Percentiles rank a stretch among this genome's conserved stretches.
These are phyloP conservation scores for Cordylochernes scorpioides DNA, from an alignment of 2,888 invertebrate genomes.

Conservation along the genomic window DNA sequence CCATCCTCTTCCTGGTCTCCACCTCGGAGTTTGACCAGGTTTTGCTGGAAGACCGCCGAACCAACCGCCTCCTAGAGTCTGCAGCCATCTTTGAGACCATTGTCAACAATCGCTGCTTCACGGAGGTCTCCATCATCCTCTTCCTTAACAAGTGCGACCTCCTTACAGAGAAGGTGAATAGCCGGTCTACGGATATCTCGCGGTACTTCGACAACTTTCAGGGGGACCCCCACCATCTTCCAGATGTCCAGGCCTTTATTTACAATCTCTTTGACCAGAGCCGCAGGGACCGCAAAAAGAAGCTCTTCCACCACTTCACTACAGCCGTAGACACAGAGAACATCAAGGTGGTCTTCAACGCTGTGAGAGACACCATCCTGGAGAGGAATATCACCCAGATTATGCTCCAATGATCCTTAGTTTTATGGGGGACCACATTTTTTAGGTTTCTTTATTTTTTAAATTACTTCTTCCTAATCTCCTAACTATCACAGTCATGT, in stretches of 20 bases:
- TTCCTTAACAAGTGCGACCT: conserved; percentile 95
- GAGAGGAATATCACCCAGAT: conserved; percentile 76
- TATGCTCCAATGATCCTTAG: conserved; percentile 64
- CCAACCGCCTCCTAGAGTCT: conserved; percentile 83
- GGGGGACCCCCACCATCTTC: conserved; percentile 28
- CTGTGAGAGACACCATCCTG: conserved; percentile 86
- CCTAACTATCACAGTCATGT: no score
- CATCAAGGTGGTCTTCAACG: conserved; percentile 89
- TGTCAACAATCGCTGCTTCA: conserved; percentile 81
- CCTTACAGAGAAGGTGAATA: conserved; percentile 56
- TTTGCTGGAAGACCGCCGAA: conserved; percentile 33
- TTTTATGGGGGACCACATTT: no score
- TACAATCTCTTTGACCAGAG: conserved; percentile 48
- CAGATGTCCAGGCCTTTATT: conserved; percentile 71
- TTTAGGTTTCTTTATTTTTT: no score
- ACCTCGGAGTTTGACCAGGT: conserved; percentile 85
- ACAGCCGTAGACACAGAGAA: conserved; percentile 96
- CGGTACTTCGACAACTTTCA: conserved; percentile 24
- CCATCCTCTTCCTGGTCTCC: conserved; percentile 85
- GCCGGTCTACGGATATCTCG: conserved; percentile 17
- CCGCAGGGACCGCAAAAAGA: conserved; percentile 50
- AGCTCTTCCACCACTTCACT: conserved; percentile 87
- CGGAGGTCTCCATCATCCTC: conserved; percentile 76
- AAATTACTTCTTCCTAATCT: no score
- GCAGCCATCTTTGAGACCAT: conserved; percentile 93